Percentiles rank a stretch among this genome's conserved stretches.
phyloP scores from a whole-genome alignment of 1,140 invertebrate genomes.

The Spodoptera litura region DNA sequence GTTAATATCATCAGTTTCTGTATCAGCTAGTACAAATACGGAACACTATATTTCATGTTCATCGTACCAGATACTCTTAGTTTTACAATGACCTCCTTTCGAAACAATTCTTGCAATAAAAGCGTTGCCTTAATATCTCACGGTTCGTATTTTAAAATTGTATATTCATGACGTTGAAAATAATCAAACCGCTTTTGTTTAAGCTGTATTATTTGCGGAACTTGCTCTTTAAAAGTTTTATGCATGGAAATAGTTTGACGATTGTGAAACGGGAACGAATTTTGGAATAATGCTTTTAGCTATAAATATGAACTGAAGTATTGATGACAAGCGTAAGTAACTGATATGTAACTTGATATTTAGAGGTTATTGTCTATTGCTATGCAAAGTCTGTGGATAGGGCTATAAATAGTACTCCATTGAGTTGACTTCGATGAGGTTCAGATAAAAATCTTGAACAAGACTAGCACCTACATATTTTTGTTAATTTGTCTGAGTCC shows the following conservation, averaged over 20 bases:
- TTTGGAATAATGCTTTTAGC: no score
- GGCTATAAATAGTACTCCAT: no score
- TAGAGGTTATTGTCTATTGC: no score
- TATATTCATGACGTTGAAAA: constrained; percentile 39
- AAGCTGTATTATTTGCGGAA: constrained; percentile 27
- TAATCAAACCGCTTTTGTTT: constrained; percentile 37
- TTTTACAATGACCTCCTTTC: constrained; percentile 34
- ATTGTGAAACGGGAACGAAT: no score
- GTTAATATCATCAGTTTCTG: constrained; percentile 6
- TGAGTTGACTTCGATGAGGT: no score
- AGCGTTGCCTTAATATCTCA: constrained; percentile 32
- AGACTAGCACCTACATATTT: no score
- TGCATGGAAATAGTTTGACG: neutral
- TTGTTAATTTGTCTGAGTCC: no score
- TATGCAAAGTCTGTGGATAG: no score
- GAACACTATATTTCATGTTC: neutral
- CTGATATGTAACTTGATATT: no score
- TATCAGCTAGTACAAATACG: constrained; percentile 4
- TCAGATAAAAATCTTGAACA: no score
- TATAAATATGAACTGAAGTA: no score
- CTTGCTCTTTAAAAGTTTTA: neutral
- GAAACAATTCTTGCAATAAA: constrained; percentile 33
- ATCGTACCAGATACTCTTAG: constrained; percentile 10
- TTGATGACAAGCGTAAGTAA: no score
- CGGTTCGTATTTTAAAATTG: constrained; percentile 39